Base-by-base conservation (phyloP, 2,888 invertebrate species). In the Elysia crispata region DNA sequence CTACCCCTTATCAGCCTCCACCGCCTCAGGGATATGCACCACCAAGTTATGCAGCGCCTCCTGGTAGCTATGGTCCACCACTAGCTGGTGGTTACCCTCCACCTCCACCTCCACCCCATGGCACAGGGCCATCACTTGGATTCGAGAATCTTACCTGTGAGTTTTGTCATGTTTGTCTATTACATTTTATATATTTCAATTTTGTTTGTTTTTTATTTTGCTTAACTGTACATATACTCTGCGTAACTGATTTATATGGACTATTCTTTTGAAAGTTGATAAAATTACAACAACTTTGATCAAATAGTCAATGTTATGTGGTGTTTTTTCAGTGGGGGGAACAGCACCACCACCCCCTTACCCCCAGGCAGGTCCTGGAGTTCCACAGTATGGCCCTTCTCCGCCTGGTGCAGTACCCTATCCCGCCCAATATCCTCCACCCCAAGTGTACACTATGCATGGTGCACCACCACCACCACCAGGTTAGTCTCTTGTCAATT, bases 71-170 rank as follows among this genome's bases (percentile, higher is more conserved):
- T 28, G 28, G 28, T 0, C 33, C 31, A 18, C 50, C 25, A 72
- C 80, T 18, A 69, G 28, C n/a, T 33, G 60, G 23, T 30, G 23
- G 28, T 69, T 76, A 50, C 77, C 57, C 33, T 67, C 28, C 23
- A 60, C 23, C n/a, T 11, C 62, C 77, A 11, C 64, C 77, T 33
- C 82, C 83, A 23, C 81, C 81, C 11, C 81, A 82, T 6, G 62
- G 54, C 49, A 54, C 70, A 0, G 81, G 73, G 0, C 81, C 84
- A 6, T 41, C 70, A 0, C 57, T 85, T 5, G 85, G 85, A n/a
- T 85, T 85, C 80, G 85, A 84, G 50, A 76, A 79, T 25, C 64
- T 83, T 20, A 60, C 78, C 64, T 70, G 85, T 85, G 66, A 74
- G 82, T 41, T 41, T 41, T 41, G 11, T 11, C 41, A 3, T 6